phyloP scores from a whole-genome alignment of 2,113 vertebrate species.

The Lynx canadensis region DNA sequence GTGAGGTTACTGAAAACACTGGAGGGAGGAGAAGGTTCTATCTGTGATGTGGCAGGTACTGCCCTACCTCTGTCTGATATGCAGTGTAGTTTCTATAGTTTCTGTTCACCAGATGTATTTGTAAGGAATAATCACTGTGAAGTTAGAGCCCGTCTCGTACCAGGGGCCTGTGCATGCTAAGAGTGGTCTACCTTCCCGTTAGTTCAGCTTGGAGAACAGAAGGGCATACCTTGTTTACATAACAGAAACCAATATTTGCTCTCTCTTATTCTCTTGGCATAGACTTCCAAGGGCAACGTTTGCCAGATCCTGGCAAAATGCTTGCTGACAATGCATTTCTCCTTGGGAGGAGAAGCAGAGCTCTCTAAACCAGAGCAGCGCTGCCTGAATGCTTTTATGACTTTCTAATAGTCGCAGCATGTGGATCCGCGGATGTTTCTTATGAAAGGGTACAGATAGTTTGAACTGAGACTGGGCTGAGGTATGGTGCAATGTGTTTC shows the following conservation, averaged over 20 bases:
- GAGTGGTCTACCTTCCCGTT: slow-evolving; percentile 46
- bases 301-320: slow-evolving; percentile 59
- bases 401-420: background rate
- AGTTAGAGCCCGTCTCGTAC: background rate
- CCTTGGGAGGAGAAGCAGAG: background rate
- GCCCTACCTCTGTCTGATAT: background rate
- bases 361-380: background rate
- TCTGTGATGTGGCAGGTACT: background rate
- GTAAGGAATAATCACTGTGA: background rate
- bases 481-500: background rate
- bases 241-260: slow-evolving; percentile 77
- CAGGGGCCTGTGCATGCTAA: background rate
- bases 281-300: slow-evolving; percentile 52
- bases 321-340: slow-evolving; percentile 63
- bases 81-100: background rate
- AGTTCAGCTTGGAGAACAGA: slow-evolving; percentile 61
- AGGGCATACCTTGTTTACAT: slow-evolving; percentile 73
- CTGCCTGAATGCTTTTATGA: background rate
- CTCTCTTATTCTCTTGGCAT: slow-evolving; percentile 64
- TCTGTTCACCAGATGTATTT: background rate
- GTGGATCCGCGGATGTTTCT: background rate
- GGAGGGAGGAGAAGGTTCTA: background rate
- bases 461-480: background rate
- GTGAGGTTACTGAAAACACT: background rate
- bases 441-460: background rate